These are phyloP conservation scores for Alcis repandata DNA, from an alignment of 2,888 invertebrate species.

Conservation along the genomic window DNA sequence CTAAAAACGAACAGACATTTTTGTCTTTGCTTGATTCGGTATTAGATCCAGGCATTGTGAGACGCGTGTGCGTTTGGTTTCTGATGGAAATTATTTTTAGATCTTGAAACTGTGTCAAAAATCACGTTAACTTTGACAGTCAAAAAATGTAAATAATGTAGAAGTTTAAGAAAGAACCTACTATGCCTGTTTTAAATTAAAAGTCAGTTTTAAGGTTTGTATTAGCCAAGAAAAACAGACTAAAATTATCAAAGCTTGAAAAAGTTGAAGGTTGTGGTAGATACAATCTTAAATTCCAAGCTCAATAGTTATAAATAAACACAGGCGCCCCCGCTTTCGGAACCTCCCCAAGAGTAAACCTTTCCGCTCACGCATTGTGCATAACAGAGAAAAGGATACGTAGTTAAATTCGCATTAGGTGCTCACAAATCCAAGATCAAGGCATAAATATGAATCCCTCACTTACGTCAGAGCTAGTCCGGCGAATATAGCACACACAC, in stretches of 20 bases:
- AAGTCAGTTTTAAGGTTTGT: background rate
- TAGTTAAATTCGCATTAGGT: conserved; percentile 47
- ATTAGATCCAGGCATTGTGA: background rate
- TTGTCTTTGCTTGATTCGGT: conserved; percentile 11
- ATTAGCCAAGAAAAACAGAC: background rate
- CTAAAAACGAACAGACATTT: conserved; percentile 26
- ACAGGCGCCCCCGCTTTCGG: background rate
- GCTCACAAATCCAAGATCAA: conserved; percentile 31
- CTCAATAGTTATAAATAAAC: conserved; percentile 20
- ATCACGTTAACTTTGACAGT: too few relatives aligned
- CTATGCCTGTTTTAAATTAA: too few relatives aligned
- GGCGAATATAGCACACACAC: conserved; percentile 16
- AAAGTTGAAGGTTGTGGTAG: background rate
- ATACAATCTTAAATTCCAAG: background rate
- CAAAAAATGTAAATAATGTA: too few relatives aligned
- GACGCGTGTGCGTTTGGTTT: too few relatives aligned
- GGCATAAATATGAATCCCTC: conserved; percentile 34
- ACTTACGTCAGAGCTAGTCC: conserved; percentile 31
- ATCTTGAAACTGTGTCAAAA: too few relatives aligned
- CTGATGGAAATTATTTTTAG: too few relatives aligned
- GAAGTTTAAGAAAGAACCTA: too few relatives aligned
- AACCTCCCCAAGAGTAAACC: conserved; percentile 22
- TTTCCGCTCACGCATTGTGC: conserved; percentile 33
- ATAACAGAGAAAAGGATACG: conserved; percentile 36
- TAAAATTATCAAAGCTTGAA: background rate